Conservation (phyloP, 2,888 invertebrate genomes). For the Ctena decussata region DNA sequence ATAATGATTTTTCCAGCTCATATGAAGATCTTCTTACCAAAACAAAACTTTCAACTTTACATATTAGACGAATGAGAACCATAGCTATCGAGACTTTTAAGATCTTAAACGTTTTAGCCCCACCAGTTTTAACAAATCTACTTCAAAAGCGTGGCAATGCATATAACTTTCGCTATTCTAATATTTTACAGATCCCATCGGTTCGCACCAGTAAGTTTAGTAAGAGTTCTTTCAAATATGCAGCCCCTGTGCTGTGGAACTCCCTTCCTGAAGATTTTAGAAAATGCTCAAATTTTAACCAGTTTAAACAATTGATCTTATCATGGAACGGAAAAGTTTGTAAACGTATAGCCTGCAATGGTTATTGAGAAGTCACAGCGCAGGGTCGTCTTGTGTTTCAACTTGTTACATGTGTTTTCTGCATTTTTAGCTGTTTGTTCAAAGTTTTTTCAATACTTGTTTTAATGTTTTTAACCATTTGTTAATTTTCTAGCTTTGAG, state of each 20-base stretch:
- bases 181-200: slow-evolving; percentile 9
- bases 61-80: not conserved
- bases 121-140: not conserved
- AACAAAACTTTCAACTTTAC: not conserved
- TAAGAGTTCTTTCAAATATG: slow-evolving; percentile 15
- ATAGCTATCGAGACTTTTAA: slow-evolving; percentile 3
- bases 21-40: too few relatives aligned
- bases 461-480: too few relatives aligned
- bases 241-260: slow-evolving; percentile 17
- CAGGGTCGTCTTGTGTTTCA: too few relatives aligned
- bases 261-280: slow-evolving; percentile 23
- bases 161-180: slow-evolving; percentile 24
- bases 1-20: too few relatives aligned
- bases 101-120: slow-evolving; percentile 3
- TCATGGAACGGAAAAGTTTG: slow-evolving; percentile 3
- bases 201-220: slow-evolving; percentile 13
- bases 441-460: too few relatives aligned
- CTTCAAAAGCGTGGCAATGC: not conserved
- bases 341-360: too few relatives aligned
- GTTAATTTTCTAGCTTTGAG: too few relatives aligned
- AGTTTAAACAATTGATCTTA: slow-evolving; percentile 11
- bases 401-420: too few relatives aligned
- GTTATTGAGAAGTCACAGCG: too few relatives aligned
- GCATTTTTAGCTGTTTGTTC: too few relatives aligned
- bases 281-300: not conserved